phyloP scores from a whole-genome alignment of 2,113 vertebrate genomes.

The Archilochus colubris region DNA sequence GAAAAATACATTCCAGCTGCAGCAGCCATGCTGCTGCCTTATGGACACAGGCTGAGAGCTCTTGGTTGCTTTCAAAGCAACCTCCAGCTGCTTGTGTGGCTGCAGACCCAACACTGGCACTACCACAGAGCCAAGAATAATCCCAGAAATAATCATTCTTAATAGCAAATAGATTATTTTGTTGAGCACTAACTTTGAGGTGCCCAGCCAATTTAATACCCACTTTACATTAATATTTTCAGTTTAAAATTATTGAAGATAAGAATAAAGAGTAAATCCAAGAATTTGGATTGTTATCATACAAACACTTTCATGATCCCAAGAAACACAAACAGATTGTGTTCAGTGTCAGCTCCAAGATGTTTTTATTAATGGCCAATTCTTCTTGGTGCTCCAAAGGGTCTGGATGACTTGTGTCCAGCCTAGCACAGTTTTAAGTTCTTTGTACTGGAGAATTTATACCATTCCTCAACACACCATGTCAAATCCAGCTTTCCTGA shows the following conservation, averaged over 20 bases:
- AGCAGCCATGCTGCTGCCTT: not conserved
- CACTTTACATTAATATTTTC: not conserved
- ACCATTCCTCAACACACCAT: fast-evolving
- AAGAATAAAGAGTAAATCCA: too few species aligned
- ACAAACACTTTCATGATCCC: not conserved
- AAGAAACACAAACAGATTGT: not conserved
- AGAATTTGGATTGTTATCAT: not conserved
- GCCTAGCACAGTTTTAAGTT: fast-evolving
- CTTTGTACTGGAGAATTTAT: not conserved
- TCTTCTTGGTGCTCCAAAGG: not conserved
- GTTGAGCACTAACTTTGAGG: not conserved
- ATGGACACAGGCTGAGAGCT: not conserved
- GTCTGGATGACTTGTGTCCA: not conserved
- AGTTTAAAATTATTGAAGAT: not conserved
- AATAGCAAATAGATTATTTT: not conserved
- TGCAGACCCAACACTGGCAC: not conserved
- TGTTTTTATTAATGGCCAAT: not conserved
- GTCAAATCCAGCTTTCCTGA: not conserved
- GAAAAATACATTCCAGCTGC: not conserved
- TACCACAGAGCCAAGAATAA: not conserved
- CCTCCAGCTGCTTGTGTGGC: not conserved
- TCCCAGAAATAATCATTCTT: not conserved
- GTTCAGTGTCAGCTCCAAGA: not conserved
- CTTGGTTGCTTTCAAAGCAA: not conserved
- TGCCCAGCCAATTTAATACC: not conserved